Base-by-base conservation (phyloP, 2,797 vertebrate species). In the Enteromius viviparus region DNA sequence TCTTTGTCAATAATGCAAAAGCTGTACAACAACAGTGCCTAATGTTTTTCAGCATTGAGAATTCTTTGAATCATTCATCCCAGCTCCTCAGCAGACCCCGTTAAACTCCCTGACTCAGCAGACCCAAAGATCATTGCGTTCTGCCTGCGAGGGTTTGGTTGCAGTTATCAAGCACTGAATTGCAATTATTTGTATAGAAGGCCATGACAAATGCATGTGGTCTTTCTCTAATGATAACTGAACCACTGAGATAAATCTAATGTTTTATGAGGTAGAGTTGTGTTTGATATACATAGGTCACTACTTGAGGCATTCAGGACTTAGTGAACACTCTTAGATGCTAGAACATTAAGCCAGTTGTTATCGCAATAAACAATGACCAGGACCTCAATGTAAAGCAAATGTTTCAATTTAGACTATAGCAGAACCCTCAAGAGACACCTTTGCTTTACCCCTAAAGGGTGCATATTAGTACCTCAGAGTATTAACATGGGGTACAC, bases 41-140 rank as follows among this genome's bases (percentile, higher is more conserved):
- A 70, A 58, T 60, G 40, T 72, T 81, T 72, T 62, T 62, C 55
- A 81, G 40, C 69, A 34, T 19, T 62, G 26, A 49, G 19, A 62
- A 64, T 49, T 49, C 40, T 68, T 19, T 53, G 8, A 49, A 72
- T 29, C 68, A 72, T 81, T 49, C 53, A 49, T 29, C 10, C 12
- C 26, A 37, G 53, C 68, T 62, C 8, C 26, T 34, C 53, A 17
- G 42, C 69, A 81, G 79, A 72, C 68, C 55, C 40, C 3, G 4
- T 15, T 81, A 62, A 81, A 81, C 29, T 49, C 55, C 15, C 40
- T 49, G 55, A 81, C 69, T 81, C 79, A 23, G 55, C 79, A 71
- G 11, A 81, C 37, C 53, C 53, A 47, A 72, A 34, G 11, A 34
- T 80, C 8, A 47, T 19, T 62, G 51, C 4, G 0, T 69, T 60